Percentiles rank a stretch among this genome's conserved stretches.
These are phyloP conservation scores for Numida meleagris DNA, from an alignment of 2,113 vertebrate genomes.

Conservation along the genomic window DNA sequence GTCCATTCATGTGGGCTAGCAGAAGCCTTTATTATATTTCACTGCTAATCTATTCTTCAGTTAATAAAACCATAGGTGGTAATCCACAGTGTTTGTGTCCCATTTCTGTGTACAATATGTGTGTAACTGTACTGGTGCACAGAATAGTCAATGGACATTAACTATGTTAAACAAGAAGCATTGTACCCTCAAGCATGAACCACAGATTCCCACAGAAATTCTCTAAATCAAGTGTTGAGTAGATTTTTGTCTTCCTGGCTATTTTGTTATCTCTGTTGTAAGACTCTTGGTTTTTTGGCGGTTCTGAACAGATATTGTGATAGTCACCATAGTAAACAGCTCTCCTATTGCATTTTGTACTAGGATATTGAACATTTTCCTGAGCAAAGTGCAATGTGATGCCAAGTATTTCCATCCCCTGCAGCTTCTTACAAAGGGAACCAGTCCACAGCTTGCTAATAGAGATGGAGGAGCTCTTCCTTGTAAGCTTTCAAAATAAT, in stretches of 20 bases:
- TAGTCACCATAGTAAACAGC: conserved; percentile 63
- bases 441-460: conserved; percentile 64
- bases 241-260: conserved; percentile 73
- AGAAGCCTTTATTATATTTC: neutral
- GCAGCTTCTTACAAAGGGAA: conserved; percentile 76
- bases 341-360: conserved; percentile 72
- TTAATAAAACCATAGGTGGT: conserved; percentile 67
- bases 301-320: conserved; percentile 73
- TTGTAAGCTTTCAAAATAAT: conserved; percentile 61
- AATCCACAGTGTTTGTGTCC: conserved; percentile 48
- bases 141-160: conserved; percentile 56
- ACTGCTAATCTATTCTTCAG: neutral
- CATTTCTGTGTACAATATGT: conserved; percentile 7
- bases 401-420: conserved; percentile 80
- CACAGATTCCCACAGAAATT: conserved; percentile 75
- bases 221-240: conserved; percentile 54
- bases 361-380: conserved; percentile 74
- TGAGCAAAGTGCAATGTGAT: conserved; percentile 73
- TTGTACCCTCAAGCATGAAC: conserved; percentile 49
- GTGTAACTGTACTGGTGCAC: conserved; percentile 6
- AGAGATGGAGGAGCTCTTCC: conserved; percentile 72
- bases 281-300: conserved; percentile 61
- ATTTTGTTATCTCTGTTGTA: conserved; percentile 68
- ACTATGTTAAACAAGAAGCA: conserved; percentile 57
- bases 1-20: conserved; percentile 5